Percentiles rank a stretch among this genome's conserved stretches.
Conservation (phyloP, 2,888 invertebrate genomes). For the Ochlodes sylvanus region DNA sequence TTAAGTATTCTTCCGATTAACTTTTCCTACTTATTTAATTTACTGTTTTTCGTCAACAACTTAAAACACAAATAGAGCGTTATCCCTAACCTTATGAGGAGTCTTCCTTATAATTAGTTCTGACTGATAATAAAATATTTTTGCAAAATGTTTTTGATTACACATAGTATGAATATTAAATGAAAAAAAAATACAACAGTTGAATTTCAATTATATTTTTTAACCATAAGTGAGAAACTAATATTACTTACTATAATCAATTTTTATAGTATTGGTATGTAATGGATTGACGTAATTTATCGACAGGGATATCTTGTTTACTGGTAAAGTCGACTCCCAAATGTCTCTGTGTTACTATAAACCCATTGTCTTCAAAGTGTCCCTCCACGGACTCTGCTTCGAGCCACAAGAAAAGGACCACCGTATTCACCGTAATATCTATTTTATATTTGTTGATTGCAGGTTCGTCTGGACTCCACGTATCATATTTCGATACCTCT, state of each 20-base stretch:
- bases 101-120: no score
- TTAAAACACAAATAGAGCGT: no score
- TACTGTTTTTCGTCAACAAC: no score
- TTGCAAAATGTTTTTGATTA: no score
- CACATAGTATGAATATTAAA: no score
- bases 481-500: conserved; percentile 49
- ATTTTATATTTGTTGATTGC: conserved; percentile 50
- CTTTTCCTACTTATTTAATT: no score
- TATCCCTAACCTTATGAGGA: no score
- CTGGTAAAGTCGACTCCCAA: conserved; percentile 53
- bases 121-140: no score
- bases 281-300: conserved; percentile 58
- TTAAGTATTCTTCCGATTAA: no score
- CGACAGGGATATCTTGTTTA: conserved; percentile 49
- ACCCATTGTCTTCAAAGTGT: conserved; percentile 91
- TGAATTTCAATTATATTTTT: no score
- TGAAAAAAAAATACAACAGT: no score
- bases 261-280: conserved; percentile 66
- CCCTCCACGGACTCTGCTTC: conserved; percentile 84
- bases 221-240: no score
- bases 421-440: conserved; percentile 69
- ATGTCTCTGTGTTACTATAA: conserved; percentile 75
- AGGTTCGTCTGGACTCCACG: not conserved
- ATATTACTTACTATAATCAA: conserved; percentile 40
- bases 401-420: conserved; percentile 89